phyloP scores from a whole-genome alignment of 1,140 invertebrate species.

The Ostrea denselamellosa region DNA sequence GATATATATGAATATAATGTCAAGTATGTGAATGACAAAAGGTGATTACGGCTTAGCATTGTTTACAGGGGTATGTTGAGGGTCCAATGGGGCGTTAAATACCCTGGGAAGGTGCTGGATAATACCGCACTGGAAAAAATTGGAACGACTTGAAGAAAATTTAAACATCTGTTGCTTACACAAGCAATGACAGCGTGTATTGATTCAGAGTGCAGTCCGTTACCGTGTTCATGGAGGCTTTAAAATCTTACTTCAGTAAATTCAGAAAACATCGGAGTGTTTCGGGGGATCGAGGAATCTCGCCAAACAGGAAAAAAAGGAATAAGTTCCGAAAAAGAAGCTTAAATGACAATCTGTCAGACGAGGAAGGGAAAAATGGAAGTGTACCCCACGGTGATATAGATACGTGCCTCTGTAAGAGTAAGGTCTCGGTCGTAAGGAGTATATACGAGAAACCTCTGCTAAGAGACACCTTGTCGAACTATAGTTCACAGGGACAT shows the following conservation, averaged over 20 bases:
- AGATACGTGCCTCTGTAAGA: neutral
- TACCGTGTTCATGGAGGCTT: slow-evolving; percentile 32
- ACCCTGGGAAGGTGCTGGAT: neutral
- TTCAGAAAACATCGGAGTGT: slow-evolving; percentile 45
- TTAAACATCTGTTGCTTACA: slow-evolving; percentile 27
- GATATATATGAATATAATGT: neutral
- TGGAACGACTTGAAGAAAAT: neutral
- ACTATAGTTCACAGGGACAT: neutral
- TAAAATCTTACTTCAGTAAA: slow-evolving; percentile 50
- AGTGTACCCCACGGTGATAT: neutral
- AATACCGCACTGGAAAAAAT: neutral
- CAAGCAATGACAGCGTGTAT: neutral
- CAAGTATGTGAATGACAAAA: neutral
- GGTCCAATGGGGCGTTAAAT: neutral
- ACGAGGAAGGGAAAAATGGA: slow-evolving; percentile 2
- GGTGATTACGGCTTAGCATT: neutral
- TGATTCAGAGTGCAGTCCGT: neutral
- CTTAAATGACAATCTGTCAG: slow-evolving; percentile 39
- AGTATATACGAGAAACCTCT: slow-evolving; percentile 48
- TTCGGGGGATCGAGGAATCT: slow-evolving; percentile 26
- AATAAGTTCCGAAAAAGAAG: slow-evolving; percentile 45
- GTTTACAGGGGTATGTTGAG: neutral
- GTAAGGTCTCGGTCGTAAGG: neutral
- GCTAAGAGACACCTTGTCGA: neutral
- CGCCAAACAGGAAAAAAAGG: slow-evolving; percentile 19